Evolutionary conservation across 53 echinoderm and acorn worm genomes (phyloP), one percentile per base, ranked within the genome.

Genomic region (Crossaster papposus): DNA sequence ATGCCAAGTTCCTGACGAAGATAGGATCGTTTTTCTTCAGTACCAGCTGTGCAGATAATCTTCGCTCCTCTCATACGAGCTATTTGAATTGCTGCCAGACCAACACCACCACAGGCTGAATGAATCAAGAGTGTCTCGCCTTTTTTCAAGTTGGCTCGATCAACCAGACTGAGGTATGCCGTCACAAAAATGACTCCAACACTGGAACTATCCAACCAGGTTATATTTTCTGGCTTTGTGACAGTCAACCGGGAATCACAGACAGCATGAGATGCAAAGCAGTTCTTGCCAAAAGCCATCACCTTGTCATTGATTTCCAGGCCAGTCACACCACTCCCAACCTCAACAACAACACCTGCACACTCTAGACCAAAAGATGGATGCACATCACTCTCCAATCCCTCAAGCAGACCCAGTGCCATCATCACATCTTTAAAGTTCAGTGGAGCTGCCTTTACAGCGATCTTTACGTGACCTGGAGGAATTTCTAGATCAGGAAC

Each of bases 11-110:
- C 82, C 70, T 83, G 37, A 4, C 36, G 80, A 29, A 92, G 83
- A 74, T 83, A 70, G 52, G 65, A 64, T 17, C 91, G 62, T 38
- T 91, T 91, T 36, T 84, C 79, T 20, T 78, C 79, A 23, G 91
- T 78, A 36, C 91, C 91, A 26, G 90, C 90, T 13, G 90, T 90
- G 70, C 94, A 94, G 53, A 93, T 95, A 20, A 97, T 85, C 62
- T 88, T 94, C 0, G 95, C 97, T 63, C 91, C 93, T 52, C 81
- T 85, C 71, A 93, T 78, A 14, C 79, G 71, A 18, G 95, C 97
- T 18, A 97, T 89, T 53, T 97, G 97, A 30, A 96, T 93, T 3
- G 95, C 95, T 18, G 95, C 95, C 80, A 90, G 89, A 8, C 93
- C 79, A 24, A 97, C 79, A n/a, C 94, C 94, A 44, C 93, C 91